phyloP scores from a whole-genome alignment of 2,888 invertebrate species.

The Panzeria rudis region DNA sequence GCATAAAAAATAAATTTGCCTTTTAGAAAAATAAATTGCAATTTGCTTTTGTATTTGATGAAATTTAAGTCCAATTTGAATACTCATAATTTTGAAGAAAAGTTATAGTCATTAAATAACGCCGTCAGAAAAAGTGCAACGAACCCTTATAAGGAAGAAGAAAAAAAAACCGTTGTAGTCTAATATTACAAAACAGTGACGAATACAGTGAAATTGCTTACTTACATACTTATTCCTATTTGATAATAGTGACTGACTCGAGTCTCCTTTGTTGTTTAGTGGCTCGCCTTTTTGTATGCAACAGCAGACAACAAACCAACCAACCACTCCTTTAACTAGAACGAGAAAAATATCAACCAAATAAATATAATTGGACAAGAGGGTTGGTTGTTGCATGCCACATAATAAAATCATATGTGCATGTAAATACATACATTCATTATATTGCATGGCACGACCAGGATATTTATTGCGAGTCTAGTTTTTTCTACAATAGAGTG shows the following conservation, averaged over 20 bases:
- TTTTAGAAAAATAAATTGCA: background rate
- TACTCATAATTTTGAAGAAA: conserved; percentile 9
- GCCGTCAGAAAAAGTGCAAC: conserved; percentile 67
- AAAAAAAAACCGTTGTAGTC: conserved; percentile 11
- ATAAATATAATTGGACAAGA: conserved; percentile 43
- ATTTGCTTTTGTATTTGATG: background rate
- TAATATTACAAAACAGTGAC: conserved; percentile 50
- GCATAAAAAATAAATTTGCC: background rate
- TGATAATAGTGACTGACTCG: conserved; percentile 38
- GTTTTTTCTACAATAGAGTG: conserved; percentile 39
- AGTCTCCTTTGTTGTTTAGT: conserved; percentile 34
- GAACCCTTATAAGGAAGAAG: conserved; percentile 61
- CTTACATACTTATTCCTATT: conserved; percentile 37
- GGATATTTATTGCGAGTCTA: conserved; percentile 40
- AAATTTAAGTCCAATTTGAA: conserved; percentile 23
- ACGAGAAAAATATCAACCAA: conserved; percentile 22
- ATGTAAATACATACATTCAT: background rate
- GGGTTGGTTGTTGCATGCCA: conserved; percentile 59
- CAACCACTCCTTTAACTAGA: conserved; percentile 63
- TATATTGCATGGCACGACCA: background rate
- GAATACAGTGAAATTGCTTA: conserved; percentile 37
- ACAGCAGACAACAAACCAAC: conserved; percentile 39
- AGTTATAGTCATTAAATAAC: conserved; percentile 8
- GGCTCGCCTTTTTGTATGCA: conserved; percentile 63
- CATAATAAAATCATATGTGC: background rate